phyloP scores from a whole-genome alignment of 2,113 vertebrate genomes.

The Carassius carassius region DNA sequence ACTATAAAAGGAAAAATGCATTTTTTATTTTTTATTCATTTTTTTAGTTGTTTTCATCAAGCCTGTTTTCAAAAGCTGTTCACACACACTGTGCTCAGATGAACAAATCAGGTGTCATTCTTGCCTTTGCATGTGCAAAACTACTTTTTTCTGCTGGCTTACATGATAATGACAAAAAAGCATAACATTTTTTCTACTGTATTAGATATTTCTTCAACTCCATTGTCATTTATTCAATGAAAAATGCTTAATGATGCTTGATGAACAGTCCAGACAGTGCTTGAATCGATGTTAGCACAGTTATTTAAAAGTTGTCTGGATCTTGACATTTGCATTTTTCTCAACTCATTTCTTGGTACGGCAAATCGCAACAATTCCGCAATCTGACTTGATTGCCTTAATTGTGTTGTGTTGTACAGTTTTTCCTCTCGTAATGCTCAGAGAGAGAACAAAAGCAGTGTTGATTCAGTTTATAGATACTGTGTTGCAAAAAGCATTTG shows the following conservation, averaged over 20 bases:
- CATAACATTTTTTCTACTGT: background rate
- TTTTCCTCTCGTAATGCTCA: slow-evolving; percentile 14
- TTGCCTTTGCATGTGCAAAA: slow-evolving; percentile 24
- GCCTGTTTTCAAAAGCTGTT: slow-evolving; percentile 3
- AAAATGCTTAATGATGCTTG: background rate
- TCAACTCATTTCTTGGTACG: background rate
- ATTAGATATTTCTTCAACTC: background rate
- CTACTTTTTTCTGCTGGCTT: background rate
- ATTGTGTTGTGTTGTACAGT: slow-evolving; percentile 4
- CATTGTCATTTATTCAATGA: background rate
- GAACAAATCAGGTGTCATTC: background rate
- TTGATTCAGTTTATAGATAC: background rate
- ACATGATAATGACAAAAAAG: background rate
- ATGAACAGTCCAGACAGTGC: background rate
- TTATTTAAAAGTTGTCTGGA: background rate
- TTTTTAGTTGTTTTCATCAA: background rate
- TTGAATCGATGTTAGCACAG: background rate
- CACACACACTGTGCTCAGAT: background rate
- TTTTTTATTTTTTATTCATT: background rate
- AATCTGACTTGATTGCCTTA: background rate
- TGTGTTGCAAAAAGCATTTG: background rate
- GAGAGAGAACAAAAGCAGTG: slow-evolving; percentile 22
- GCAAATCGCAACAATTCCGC: background rate
- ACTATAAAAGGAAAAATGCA: background rate
- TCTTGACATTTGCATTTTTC: background rate